Evolutionary conservation across 2,113 vertebrate species (phyloP), one percentile per base, ranked within the genome.

Genomic region (Symphodus melops): DNA sequence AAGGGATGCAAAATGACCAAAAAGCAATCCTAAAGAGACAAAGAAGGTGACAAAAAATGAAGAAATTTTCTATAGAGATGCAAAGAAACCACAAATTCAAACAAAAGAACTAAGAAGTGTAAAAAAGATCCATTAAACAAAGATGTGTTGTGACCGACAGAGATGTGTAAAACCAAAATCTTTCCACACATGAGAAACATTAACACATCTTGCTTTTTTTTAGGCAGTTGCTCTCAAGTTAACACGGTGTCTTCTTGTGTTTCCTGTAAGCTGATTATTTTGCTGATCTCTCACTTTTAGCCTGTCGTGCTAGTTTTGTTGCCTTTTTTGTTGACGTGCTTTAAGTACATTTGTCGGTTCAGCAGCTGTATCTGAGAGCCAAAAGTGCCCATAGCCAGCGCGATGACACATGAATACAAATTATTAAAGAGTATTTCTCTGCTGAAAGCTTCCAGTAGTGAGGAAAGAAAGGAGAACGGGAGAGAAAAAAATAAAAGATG

Each of bases 351-450:
- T 68, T 65, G 75, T 82, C 75, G 56, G 80, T 81, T 86, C 81
- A 57, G 84, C 82, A 80, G 70, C 59, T 69, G 68, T 78, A 79
- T 86, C 80, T 75, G 36, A 73, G 73, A 88, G 64, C 76, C 71
- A 79, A 82, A 81, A 81, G 81, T 77, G 84, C 84, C 54, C 41
- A 10, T 74, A 82, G 81, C 86, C 82, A 68, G 70, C 73, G 23
- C 36, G 65, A 80, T 81, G 79, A 86, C 84, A 79, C 86, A 83
- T 36, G 75, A 86, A 79, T 69, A 88, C 82, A 91, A 91, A 90
- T 88, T 78, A 90, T 91, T 88, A 74, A 91, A 84, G 72, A 88
- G 79, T 36, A 2, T 86, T 80, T 86, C 85, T 76, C 10, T 56
- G 67, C 77, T 87, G 76, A 89, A 84, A 89, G 84, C 88, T 83